Conservation (phyloP, 2,797 vertebrate species). For the Neosalanx taihuensis region DNA sequence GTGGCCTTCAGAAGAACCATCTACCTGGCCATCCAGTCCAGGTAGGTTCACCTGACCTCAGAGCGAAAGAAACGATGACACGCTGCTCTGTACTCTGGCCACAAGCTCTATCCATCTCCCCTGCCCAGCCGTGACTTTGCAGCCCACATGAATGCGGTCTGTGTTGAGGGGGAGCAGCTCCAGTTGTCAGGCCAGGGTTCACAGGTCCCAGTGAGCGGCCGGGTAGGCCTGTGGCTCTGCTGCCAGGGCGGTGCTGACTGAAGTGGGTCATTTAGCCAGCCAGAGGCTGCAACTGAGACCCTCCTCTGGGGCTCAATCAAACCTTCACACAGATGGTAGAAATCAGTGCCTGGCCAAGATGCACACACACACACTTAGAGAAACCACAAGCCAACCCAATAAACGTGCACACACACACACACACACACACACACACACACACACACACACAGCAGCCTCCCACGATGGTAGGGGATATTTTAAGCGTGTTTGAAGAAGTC, state of each 20-base stretch:
- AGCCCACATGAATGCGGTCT: background rate
- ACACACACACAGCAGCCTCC: constrained; percentile 32
- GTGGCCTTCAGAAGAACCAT: constrained; percentile 96
- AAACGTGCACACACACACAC: constrained; percentile 9
- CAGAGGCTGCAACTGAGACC: background rate
- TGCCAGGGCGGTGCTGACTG: background rate
- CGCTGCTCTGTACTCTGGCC: background rate
- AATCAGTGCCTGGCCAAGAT: background rate
- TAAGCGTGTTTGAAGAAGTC: constrained; percentile 6
- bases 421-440: constrained; percentile 16
- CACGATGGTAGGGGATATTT: constrained; percentile 43
- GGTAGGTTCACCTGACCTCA: constrained; percentile 68
- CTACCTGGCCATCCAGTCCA: constrained; percentile 98
- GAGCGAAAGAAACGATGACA: constrained; percentile 20
- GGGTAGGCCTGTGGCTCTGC: background rate
- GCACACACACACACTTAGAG: constrained; percentile 13
- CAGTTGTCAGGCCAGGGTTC: too few relatives aligned
- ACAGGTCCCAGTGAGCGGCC: background rate
- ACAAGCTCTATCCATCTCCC: background rate
- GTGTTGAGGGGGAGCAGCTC: background rate
- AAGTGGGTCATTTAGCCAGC: background rate
- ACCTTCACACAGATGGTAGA: constrained; percentile 14
- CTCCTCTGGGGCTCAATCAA: constrained; percentile 8
- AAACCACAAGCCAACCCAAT: too few relatives aligned
- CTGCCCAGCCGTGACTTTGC: background rate